Evolutionary conservation across 2,888 invertebrate species (phyloP), one percentile per base, ranked within the genome.

Genomic region (Leptura quadrifasciata): DNA sequence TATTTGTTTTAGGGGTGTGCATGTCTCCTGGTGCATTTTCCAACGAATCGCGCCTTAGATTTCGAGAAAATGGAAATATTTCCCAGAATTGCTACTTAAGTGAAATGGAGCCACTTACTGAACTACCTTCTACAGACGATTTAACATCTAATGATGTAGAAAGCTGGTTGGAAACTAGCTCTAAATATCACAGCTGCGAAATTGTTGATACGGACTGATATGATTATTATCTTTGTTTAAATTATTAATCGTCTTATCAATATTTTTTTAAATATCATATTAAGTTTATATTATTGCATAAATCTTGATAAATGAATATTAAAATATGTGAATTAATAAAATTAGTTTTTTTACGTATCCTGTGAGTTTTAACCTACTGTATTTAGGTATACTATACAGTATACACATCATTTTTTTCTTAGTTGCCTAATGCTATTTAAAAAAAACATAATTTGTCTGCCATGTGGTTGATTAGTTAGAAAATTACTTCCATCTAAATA

Each of bases 171-270:
- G 94, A 94, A 83, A 93, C 94, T 0, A 94, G 94, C 74, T 94
- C 94, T 52, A 94, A 94, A 84, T 94, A 94, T 86, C 94, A 94
- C 86, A 94, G 94, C 85, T 94, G 94, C 83, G 94, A 94, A 88
- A 91, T 94, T 15, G 94, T 94, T 0, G 94, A 94, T 80, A 87
- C 83, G 80, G 88, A 89, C 80, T 87, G 83, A 84, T 67, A 24
- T 6, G 0, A 55, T 67, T 60, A 21, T 73, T 15, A 24, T 8
- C 15, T 12, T 58, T 58, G n/a, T 58, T 21, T 58, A 9, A 8
- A 20, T 20, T 57, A 57, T 18, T 12, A 21, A 39, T 12, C 2
- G 1, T 39, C 12, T 39, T 39, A 39, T 39, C 1, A 39, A 39
- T n/a, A 39, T 12, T 39, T 39, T 10, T 39, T 39, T 1, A 39